Base-by-base conservation (phyloP, 2,797 vertebrate species). In the Artibeus lituratus region DNA sequence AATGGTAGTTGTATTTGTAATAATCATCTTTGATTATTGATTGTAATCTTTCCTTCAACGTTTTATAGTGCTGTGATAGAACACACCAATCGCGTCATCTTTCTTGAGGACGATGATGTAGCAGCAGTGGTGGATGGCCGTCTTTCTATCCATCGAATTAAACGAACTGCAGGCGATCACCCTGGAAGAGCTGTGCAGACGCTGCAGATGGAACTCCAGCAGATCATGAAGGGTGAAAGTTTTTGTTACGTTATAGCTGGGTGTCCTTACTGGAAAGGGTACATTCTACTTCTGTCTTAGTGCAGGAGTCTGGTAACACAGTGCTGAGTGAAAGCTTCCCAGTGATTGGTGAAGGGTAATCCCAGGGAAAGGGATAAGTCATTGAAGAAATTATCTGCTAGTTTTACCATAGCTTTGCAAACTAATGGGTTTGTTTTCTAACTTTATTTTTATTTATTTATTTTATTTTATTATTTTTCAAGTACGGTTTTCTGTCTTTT, bases 41-140 rank as follows among this genome's bases (percentile, higher is more conserved):
- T 35, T 37, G 11, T 78, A 65, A 16, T 90, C 49, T 86, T 35
- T 95, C 35, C 44, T 59, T 91, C 0, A 97, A 95, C 15, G 86
- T 92, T 93, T 97, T 93, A 0, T 96, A 99, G 99, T 0, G 99
- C 99, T 2, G 99, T 99, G 95, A 99, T 99, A 15, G 99, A 99
- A 97, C 99, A 99, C 96, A 99, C 99, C 92, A 99, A 99, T 98
- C 98, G 98, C 0, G 99, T 99, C 84, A 99, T 99, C 97, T 99
- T 99, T 98, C 99, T 99, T 21, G 99, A 99, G 97, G 99, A 99
- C 0, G 99, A 99, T 1, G 99, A 99, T 0, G 99, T 99, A n/a
- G 99, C 99, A 0, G 99, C 99, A 0, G 99, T 99, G 96, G 98
- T 98, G 7, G 99, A 99, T 0, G 99, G 99, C 0, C 99, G 99